A percentile compares a stretch with the other conserved stretches of the same genome.
Evolutionary conservation across 2,888 invertebrate species (phyloP).

Genomic region (Volucella bombylans): DNA sequence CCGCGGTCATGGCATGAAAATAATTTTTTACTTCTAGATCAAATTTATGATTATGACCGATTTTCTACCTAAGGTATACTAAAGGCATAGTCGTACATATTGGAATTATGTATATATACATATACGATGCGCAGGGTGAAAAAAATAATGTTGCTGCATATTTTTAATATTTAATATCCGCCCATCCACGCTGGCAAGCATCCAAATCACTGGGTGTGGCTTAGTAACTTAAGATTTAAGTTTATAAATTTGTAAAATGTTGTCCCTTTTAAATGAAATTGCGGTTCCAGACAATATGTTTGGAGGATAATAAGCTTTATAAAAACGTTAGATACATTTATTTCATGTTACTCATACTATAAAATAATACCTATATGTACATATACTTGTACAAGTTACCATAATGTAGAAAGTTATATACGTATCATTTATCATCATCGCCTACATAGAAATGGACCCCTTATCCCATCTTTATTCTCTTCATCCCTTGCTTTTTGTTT

Average conservation of each 20-base stretch:
- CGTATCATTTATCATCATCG: conserved; percentile 68
- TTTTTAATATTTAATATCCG: conserved; percentile 57
- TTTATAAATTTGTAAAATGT: conserved; percentile 54
- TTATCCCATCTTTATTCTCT: conserved; percentile 59
- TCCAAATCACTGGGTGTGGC: conserved; percentile 68
- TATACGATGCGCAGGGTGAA: conserved; percentile 49
- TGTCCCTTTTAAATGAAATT: conserved; percentile 54
- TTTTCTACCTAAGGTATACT: conserved; percentile 36
- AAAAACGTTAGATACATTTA: conserved; percentile 48
- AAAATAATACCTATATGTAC: not conserved
- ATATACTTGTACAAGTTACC: not conserved
- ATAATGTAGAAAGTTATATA: conserved; percentile 28
- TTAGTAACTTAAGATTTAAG: conserved; percentile 54
- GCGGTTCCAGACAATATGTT: not conserved
- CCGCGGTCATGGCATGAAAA: conserved; percentile 51
- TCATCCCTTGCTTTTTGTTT: conserved; percentile 50
- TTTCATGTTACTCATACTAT: conserved; percentile 18
- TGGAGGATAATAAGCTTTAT: conserved; percentile 22
- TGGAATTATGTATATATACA: not conserved
- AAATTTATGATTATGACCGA: conserved; percentile 68
- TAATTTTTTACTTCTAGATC: conserved; percentile 52
- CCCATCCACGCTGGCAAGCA: conserved; percentile 54
- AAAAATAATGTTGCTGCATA: conserved; percentile 52
- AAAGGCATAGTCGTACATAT: not conserved
- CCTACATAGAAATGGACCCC: conserved; percentile 46